Conservation (phyloP, 1,140 invertebrate genomes). For the Rhagoletis pomonella region DNA sequence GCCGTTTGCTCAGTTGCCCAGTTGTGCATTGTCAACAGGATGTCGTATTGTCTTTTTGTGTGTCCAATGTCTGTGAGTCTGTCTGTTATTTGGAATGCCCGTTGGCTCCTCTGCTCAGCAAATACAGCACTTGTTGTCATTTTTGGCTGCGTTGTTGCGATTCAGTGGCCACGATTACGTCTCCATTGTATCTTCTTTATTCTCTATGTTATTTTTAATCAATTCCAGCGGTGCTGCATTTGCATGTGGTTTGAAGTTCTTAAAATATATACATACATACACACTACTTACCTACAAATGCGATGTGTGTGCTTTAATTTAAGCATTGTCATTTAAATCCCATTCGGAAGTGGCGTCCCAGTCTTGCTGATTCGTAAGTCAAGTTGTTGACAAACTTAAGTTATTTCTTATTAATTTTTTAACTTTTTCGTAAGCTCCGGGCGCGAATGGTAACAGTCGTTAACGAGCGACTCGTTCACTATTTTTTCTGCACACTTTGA, state of each 20-base stretch:
- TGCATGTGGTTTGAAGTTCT: not conserved
- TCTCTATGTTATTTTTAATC: constrained; percentile 21
- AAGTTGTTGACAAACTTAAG: too few relatives aligned
- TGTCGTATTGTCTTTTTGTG: constrained; percentile 17
- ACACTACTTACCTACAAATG: not conserved
- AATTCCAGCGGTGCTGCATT: constrained; percentile 6
- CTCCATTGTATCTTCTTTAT: constrained; percentile 9
- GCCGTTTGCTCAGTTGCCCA: too few relatives aligned
- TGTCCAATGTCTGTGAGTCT: not conserved
- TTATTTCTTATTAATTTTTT: too few relatives aligned
- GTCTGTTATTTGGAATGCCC: too few relatives aligned
- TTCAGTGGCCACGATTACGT: constrained; percentile 33
- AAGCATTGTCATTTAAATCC: not conserved
- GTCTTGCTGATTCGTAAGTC: not conserved
- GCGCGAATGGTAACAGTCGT: too few relatives aligned
- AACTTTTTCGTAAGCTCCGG: too few relatives aligned
- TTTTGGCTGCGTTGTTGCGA: not conserved
- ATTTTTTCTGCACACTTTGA: too few relatives aligned
- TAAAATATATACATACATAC: not conserved
- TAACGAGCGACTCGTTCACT: too few relatives aligned
- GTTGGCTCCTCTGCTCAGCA: not conserved
- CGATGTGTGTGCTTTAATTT: not conserved
- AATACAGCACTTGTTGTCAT: constrained; percentile 22
- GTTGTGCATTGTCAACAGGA: constrained; percentile 9
- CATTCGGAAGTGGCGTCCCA: not conserved